phyloP scores from a whole-genome alignment of 2,888 invertebrate species.

The Andrena bicolor region DNA sequence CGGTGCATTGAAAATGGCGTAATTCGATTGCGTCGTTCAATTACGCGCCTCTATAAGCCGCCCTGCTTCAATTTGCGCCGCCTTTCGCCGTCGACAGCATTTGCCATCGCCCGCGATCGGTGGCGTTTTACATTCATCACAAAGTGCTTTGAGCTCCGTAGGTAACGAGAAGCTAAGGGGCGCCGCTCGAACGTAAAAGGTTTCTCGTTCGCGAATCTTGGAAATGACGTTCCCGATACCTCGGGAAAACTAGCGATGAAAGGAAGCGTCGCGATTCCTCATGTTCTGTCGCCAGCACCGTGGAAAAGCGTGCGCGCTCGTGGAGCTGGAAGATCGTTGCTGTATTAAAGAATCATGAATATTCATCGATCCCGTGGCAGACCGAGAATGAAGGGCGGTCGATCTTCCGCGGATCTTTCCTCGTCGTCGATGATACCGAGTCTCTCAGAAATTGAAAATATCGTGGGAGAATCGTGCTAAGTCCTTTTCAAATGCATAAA shows the following conservation, averaged over 20 bases:
- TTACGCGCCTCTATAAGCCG: constrained; percentile 14
- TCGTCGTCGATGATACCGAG: not conserved
- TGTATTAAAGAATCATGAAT: constrained; percentile 70
- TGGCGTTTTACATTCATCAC: constrained; percentile 39
- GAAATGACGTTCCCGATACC: constrained; percentile 55
- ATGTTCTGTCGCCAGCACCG: not conserved
- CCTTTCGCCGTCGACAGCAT: not conserved
- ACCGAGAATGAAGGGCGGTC: constrained; percentile 2
- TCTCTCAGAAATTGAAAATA: constrained; percentile 15
- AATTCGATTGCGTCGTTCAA: constrained; percentile 35
- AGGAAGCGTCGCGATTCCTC: constrained; percentile 17
- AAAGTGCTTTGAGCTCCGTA: constrained; percentile 35
- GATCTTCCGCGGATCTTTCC: not conserved
- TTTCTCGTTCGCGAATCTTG: constrained; percentile 36
- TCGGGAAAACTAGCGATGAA: constrained; percentile 36
- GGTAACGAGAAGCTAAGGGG: constrained; percentile 27
- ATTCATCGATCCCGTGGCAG: constrained; percentile 56
- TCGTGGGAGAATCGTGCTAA: not conserved
- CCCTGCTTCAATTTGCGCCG: constrained; percentile 14
- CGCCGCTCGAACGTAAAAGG: constrained; percentile 34
- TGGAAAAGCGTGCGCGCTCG: not conserved
- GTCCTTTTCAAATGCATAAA: not conserved
- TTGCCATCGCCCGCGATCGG: constrained; percentile 19
- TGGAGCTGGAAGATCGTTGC: constrained; percentile 47
- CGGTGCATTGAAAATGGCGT: not conserved